Base-by-base conservation (phyloP, 2,888 invertebrate genomes). In the Petrophora chlorosata region DNA sequence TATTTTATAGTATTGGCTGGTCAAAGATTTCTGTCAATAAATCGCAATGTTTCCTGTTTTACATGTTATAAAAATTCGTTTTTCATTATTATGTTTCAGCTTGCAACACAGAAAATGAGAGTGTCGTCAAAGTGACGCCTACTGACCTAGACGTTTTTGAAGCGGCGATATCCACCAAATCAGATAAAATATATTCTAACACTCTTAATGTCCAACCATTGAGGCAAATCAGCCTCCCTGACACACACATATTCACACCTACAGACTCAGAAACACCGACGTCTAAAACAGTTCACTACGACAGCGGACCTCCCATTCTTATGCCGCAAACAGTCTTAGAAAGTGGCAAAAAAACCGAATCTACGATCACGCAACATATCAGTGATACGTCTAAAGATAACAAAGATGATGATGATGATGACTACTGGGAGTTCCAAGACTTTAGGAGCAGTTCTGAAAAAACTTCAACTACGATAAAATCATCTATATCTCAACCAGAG, bases 171-270 rank as follows among this genome's bases (percentile, higher is more conserved):
- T 57, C 82, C n/a, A 53, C 74, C 8, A 82, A 81, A 63, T 40
- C 76, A 13, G 81, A 82, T 45, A 85, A 85, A 63, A 75, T 84
- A 58, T 89, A 79, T 61, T 83, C 90, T 14, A 82, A 70, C 46
- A 77, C 85, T 28, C 62, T 90, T 40, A 79, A 73, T 61, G 78
- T 89, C 16, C 90, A 90, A 63, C 87, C 87, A 26, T 59, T 89
- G 47, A 64, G 90, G 34, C 90, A 91, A 67, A 90, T 90, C 38
- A 90, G 73, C 60, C 71, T 91, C 49, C 90, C 91, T 5, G 91
- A 91, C 51, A 91, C 91, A 14, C 91, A 91, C 64, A 91, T 91
- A 41, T 91, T 89, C 60, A 91, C 91, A 43, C 91, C 91, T 3
- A 88, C 88, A 16, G 88, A 91, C 65, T 91, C 90, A 0, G 89